Evolutionary conservation across 2,888 invertebrate genomes (phyloP).

Genomic region (Lasioglossum villosulum): DNA sequence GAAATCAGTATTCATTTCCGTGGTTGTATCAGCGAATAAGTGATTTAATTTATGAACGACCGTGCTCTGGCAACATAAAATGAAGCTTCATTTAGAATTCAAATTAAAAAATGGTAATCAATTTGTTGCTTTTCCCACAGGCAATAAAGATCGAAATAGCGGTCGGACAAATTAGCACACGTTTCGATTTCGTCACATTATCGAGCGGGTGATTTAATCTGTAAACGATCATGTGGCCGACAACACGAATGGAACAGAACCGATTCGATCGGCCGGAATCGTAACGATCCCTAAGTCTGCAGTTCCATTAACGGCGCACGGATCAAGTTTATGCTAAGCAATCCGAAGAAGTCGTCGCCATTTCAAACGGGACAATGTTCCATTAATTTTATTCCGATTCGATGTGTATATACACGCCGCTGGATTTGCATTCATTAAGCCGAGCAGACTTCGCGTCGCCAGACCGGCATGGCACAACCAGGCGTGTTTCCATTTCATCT

Average conservation of each 20-base stretch:
- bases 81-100: neutral
- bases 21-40: neutral
- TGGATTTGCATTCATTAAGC: slow-evolving; percentile 14
- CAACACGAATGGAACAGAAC: neutral
- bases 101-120: neutral
- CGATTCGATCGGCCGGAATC: neutral
- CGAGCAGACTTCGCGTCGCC: slow-evolving; percentile 13
- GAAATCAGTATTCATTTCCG: neutral
- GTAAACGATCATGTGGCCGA: neutral
- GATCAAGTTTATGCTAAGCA: slow-evolving; percentile 4
- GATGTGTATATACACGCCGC: slow-evolving; percentile 4
- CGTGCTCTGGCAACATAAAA: neutral
- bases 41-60: neutral
- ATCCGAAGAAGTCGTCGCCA: neutral
- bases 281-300: neutral
- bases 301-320: neutral
- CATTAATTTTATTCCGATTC: neutral
- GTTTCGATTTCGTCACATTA: neutral
- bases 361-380: neutral
- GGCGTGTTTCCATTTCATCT: slow-evolving; percentile 8
- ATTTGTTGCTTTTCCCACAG: neutral
- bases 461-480: neutral
- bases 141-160: neutral
- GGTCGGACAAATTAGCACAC: neutral
- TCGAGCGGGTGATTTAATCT: neutral